Percentiles rank a stretch among this genome's conserved stretches.
Evolutionary conservation across 2,113 vertebrate genomes (phyloP).

Genomic region (Casuarius casuarius): DNA sequence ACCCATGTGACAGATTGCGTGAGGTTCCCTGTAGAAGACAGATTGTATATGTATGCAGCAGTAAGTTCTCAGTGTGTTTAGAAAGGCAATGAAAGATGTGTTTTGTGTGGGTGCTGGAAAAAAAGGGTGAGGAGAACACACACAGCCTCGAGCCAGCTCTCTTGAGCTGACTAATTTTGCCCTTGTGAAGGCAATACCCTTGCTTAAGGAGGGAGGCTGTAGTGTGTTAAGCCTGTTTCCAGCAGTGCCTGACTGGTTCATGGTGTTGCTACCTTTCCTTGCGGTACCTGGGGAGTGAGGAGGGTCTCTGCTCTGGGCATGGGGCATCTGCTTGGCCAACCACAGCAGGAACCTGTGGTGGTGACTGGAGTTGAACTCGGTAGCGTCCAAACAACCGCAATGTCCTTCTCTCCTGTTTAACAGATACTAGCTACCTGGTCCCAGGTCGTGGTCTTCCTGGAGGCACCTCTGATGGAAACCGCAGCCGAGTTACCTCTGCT

Average conservation of each 20-base stretch:
- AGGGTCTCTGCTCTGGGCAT: too few species aligned
- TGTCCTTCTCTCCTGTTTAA: rapidly evolving
- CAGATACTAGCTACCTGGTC: background rate
- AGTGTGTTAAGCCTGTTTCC: background rate
- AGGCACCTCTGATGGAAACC: background rate
- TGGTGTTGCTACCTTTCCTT: background rate
- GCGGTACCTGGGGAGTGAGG: background rate
- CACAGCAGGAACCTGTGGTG: too few species aligned
- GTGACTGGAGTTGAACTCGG: background rate
- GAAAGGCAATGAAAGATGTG: background rate
- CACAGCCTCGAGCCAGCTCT: background rate
- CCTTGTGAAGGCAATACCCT: background rate
- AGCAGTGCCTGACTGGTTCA: background rate
- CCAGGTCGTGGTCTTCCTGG: background rate
- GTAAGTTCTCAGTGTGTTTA: background rate
- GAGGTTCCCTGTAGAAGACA: background rate
- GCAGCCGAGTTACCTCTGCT: background rate
- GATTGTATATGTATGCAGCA: background rate
- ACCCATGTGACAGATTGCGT: rapidly evolving
- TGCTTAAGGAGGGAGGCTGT: background rate
- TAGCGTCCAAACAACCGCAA: background rate
- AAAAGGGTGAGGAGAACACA: background rate
- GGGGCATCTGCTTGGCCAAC: too few species aligned
- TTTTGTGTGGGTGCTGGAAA: background rate
- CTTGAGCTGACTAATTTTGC: background rate